phyloP scores from a whole-genome alignment of 2,797 vertebrate genomes.

The Sebastes trivittatus region DNA sequence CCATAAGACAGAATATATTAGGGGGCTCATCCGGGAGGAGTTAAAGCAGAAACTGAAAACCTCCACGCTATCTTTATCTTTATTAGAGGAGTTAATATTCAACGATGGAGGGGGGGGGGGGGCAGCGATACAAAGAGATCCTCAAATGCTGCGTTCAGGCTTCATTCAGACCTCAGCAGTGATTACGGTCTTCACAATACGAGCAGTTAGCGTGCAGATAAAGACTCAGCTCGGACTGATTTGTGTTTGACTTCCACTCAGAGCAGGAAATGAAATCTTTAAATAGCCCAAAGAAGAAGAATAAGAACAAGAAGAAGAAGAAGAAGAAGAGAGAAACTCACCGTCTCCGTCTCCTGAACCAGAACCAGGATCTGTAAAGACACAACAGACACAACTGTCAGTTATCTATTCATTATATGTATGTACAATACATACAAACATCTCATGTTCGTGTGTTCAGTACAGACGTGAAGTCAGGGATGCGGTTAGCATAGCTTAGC shows the following conservation, averaged over 20 bases:
- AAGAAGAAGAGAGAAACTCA: conserved; percentile 66
- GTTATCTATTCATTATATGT: not conserved
- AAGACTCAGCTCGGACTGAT: conserved; percentile 9
- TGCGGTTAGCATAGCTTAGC: no score
- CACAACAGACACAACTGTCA: conserved; percentile 48
- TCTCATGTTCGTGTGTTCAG: no score
- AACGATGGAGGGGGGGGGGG: no score
- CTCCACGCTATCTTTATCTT: not conserved
- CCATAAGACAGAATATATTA: not conserved
- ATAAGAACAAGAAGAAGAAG: not conserved
- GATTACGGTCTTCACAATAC: not conserved
- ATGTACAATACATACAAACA: no score
- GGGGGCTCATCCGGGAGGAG: not conserved
- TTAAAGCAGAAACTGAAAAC: not conserved
- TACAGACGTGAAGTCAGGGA: no score
- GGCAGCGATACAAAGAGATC: not conserved
- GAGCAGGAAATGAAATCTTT: conserved; percentile 44
- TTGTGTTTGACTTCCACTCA: conserved; percentile 40
- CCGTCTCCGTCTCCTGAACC: conserved; percentile 91
- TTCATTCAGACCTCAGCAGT: not conserved
- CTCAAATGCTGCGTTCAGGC: not conserved
- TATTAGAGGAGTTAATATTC: not conserved
- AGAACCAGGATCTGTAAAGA: conserved; percentile 89
- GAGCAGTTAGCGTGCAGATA: not conserved
- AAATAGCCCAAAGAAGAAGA: not conserved